Percentiles rank a stretch among this genome's conserved stretches.
These are phyloP conservation scores for Mustela nigripes DNA, from an alignment of 2,113 vertebrate species.

Conservation along the genomic window DNA sequence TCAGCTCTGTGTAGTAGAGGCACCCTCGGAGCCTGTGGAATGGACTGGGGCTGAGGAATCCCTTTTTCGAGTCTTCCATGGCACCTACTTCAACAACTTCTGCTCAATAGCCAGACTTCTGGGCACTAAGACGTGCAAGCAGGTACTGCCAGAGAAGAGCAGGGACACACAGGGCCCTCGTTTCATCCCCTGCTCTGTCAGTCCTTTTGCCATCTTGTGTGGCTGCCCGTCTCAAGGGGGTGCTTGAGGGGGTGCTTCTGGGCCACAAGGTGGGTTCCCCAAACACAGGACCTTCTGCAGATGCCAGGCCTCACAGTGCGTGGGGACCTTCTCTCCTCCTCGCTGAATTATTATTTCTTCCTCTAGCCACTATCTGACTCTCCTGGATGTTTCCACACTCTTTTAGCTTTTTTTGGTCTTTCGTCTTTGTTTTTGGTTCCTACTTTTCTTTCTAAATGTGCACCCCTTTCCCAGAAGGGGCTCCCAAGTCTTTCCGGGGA, in stretches of 20 bases:
- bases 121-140: constrained; percentile 97
- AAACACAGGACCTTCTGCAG: neutral
- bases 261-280: neutral
- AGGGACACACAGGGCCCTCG: too few relatives aligned
- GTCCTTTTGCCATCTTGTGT: neutral
- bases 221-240: neutral
- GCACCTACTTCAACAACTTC: constrained; percentile 99
- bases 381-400: neutral
- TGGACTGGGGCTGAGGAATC: constrained; percentile 98
- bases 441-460: neutral
- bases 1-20: constrained; percentile 88
- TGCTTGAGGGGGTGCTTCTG: neutral
- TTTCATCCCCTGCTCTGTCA: neutral
- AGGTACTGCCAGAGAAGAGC: constrained; percentile 87
- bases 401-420: neutral
- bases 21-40: constrained; percentile 87
- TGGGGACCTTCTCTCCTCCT: neutral
- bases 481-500: neutral
- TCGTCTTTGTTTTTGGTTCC: neutral
- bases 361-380: neutral
- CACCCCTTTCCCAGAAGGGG: neutral
- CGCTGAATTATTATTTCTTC: neutral
- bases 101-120: constrained; percentile 97
- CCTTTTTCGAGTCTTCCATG: constrained; percentile 97
- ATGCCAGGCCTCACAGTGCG: neutral